These are phyloP conservation scores for Porphyrio hochstetteri DNA, from an alignment of 2,113 vertebrate genomes.

Conservation along the genomic window DNA sequence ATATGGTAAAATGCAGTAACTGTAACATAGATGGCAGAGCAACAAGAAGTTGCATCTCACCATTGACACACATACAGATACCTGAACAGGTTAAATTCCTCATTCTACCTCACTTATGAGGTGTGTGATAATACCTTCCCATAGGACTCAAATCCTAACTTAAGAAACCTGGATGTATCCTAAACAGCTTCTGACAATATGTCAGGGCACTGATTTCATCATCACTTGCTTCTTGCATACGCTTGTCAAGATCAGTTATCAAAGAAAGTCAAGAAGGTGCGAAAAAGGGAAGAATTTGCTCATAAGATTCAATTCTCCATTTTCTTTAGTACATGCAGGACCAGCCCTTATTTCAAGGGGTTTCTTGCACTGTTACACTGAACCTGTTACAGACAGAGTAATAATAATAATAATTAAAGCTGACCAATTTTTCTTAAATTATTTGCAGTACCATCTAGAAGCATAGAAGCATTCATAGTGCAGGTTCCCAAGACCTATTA, in stretches of 20 bases:
- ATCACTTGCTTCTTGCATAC: neutral
- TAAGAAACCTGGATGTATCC: neutral
- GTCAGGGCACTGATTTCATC: neutral
- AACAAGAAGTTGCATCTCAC: neutral
- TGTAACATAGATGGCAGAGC: neutral
- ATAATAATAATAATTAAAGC: neutral
- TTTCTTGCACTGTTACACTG: neutral
- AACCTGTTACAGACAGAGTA: neutral
- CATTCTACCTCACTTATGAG: neutral
- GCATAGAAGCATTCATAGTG: neutral
- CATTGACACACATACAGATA: neutral
- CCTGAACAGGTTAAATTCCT: neutral
- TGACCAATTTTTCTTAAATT: neutral
- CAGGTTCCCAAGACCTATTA: neutral
- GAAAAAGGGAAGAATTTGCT: neutral
- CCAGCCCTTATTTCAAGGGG: neutral
- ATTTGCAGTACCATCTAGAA: neutral
- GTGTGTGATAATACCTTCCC: neutral
- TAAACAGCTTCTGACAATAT: neutral
- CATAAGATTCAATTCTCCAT: neutral
- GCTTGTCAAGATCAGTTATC: neutral
- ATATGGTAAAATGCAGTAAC: neutral
- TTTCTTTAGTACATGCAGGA: neutral
- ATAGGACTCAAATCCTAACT: neutral
- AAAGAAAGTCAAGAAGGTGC: neutral